phyloP scores from a whole-genome alignment of 2,113 vertebrate genomes.

The Chaetura pelagica region DNA sequence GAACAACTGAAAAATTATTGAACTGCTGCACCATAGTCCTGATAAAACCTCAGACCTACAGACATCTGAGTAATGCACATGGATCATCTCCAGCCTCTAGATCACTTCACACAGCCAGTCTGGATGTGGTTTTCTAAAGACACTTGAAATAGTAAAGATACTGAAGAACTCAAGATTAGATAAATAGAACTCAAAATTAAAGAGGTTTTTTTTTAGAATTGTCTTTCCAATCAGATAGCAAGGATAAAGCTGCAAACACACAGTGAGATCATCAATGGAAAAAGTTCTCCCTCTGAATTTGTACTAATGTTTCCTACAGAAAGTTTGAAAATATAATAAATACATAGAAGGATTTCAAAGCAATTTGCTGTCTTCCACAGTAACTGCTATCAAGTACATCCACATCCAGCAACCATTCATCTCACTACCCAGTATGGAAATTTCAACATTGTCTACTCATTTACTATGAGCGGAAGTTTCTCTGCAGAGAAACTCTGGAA shows the following conservation, averaged over 20 bases:
- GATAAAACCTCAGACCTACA: background rate
- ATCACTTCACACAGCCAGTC: fast-evolving
- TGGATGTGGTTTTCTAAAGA: background rate
- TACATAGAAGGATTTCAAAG: fast-evolving
- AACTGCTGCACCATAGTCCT: background rate
- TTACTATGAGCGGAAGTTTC: background rate
- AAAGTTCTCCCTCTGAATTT: background rate
- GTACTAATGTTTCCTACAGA: background rate
- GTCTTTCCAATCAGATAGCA: background rate
- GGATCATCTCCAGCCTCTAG: background rate
- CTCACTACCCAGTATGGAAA: background rate
- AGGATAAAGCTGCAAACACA: background rate
- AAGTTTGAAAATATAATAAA: background rate
- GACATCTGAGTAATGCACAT: background rate
- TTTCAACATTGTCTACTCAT: background rate
- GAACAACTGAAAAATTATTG: background rate
- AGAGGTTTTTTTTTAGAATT: background rate
- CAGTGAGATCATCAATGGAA: background rate
- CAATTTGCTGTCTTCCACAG: background rate
- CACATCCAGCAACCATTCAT: background rate
- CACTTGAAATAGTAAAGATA: background rate
- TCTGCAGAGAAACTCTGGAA: background rate
- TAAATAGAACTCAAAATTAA: background rate
- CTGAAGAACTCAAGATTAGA: background rate
- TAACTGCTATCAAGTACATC: background rate